Evolutionary conservation across 2,888 invertebrate genomes (phyloP), one percentile per base, ranked within the genome.

Genomic region (Coelinius sp.): DNA sequence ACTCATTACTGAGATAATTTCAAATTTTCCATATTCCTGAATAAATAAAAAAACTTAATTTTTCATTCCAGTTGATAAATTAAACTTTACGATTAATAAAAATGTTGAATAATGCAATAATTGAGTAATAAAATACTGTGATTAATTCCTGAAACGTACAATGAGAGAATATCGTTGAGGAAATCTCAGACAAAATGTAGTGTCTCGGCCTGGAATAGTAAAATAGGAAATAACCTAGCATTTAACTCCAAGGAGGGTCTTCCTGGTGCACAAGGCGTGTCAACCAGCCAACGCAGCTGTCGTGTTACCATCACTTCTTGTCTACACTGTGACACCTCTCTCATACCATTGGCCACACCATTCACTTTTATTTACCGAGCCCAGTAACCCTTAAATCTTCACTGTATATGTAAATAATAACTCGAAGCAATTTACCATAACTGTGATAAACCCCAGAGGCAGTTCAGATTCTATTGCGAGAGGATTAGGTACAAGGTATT

Each of bases 181-280:
- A 31, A 6, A 6, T 4, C 46, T 8, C 20, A 49, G 46, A 49
- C 46, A 49, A 49, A 49, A 5, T 49, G 46, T n/a, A 8, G 4
- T n/a, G 44, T 49, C 46, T 49, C 46, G 1, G 17, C 17, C 46
- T 49, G 46, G 17, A 49, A 3, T 3, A 20, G 46, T 49, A 49
- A 49, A 49, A 49, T 49, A 20, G 46, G 20, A 49, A 49, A 49
- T 49, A 49, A 49, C 20, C 46, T 49, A 49, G 46, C 46, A 49
- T 49, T 49, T 49, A 49, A 49, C 46, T 49, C 46, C 46, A 49
- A 49, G 20, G 46, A 49, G 46, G 20, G 20, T 49, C 46, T 49
- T 49, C 46, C 46, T 49, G 46, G 46, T 49, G 46, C 14, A 35
- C 35, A 8, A 35, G 35, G 35, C 35, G 35, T 35, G 6, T 41